Percentiles rank a stretch among this genome's conserved stretches.
These are phyloP conservation scores for Aratinga solstitialis DNA, from an alignment of 2,797 vertebrate genomes.

Conservation along the genomic window DNA sequence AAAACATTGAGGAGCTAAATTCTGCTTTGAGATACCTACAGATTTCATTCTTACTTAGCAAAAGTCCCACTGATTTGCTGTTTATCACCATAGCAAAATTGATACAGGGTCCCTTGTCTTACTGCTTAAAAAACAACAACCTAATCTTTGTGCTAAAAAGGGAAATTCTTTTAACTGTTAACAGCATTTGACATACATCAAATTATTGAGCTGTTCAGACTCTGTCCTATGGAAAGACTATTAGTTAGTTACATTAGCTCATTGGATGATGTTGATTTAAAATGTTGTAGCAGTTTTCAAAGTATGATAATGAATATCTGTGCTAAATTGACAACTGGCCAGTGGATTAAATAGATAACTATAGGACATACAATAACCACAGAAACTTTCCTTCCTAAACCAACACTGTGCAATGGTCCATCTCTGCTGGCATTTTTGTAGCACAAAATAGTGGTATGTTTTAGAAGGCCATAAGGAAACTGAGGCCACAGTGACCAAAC, in stretches of 20 bases:
- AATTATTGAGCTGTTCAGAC: not conserved
- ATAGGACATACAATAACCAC: not conserved
- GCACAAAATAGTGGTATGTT: not conserved
- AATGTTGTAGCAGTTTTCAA: not conserved
- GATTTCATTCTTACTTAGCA: not conserved
- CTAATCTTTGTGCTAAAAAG: not conserved
- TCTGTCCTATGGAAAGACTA: not conserved
- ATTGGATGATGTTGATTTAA: not conserved
- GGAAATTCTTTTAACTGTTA: not conserved
- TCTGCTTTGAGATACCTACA: not conserved
- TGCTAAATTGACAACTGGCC: not conserved
- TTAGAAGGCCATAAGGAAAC: not conserved
- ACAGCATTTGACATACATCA: not conserved
- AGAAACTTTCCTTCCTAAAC: not conserved
- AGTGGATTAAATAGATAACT: not conserved
- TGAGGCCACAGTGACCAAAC: not conserved
- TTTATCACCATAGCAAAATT: not conserved
- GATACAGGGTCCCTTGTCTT: not conserved
- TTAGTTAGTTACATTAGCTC: not conserved
- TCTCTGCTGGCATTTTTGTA: not conserved
- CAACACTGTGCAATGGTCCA: not conserved
- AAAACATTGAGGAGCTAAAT: not conserved
- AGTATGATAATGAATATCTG: not conserved
- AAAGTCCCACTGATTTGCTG: not conserved
- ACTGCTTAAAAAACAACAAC: not conserved